Evolutionary conservation across 37 sponge, comb jelly and placozoan genomes (phyloP), one percentile per base, ranked within the genome.

Genomic region (Chondrosia reniformis): DNA sequence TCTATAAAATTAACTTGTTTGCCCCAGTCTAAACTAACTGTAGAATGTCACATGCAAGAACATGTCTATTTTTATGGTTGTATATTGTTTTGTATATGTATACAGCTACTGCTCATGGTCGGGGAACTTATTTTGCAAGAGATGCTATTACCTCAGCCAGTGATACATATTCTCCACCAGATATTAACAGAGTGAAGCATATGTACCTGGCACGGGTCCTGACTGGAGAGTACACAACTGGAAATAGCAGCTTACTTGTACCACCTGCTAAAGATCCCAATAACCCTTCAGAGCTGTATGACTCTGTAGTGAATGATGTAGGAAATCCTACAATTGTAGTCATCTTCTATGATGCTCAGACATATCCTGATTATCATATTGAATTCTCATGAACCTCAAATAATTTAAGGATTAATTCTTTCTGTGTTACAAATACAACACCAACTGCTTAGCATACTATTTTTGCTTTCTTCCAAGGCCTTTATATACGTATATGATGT

Each of bases 341-440:
- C 3, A 79, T 83, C 31, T 55, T 84, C 41, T 52, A 76, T 31
- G 92, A 91, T 55, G 37, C 79, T 33, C 92, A 91, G 40, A 82
- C 79, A 0, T 91, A 91, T 42, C 92, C 92, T 2, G 81, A 91
- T 63, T 91, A 87, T 44, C 77, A 81, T 33, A 80, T 91, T 17
- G 38, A 62, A 43, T 91, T 66, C 39, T n/a, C n/a, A n/a, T n/a
- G n/a, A n/a, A n/a, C n/a, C n/a, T n/a, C n/a, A n/a, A n/a, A n/a
- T n/a, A n/a, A n/a, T n/a, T n/a, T n/a, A n/a, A n/a, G n/a, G n/a
- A n/a, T n/a, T n/a, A n/a, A n/a, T n/a, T n/a, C n/a, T n/a, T n/a
- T n/a, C n/a, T n/a, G n/a, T n/a, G n/a, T n/a, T n/a, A n/a, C n/a
- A n/a, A n/a, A n/a, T n/a, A n/a, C n/a, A n/a, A n/a, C n/a, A n/a